Evolutionary conservation across 2,797 vertebrate species (phyloP).

Genomic region (Cryptoblepharus egeriae): DNA sequence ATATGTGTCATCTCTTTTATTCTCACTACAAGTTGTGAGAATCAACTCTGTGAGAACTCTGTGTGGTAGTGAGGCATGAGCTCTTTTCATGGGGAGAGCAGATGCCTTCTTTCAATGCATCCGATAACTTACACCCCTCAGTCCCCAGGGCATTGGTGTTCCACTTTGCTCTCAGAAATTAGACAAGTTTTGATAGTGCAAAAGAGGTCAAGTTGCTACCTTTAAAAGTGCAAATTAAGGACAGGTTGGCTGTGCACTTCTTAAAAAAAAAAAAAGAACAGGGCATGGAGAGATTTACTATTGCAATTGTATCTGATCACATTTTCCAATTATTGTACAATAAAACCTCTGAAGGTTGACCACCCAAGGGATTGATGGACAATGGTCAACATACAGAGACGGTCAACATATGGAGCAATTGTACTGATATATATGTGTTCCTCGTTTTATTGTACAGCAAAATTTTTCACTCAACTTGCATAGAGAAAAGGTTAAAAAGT

Average conservation of each 20-base stretch:
- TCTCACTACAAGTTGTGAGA: background rate
- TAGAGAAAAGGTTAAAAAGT: no score
- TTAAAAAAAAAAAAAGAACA: background rate
- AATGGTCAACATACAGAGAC: no score
- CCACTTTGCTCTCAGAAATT: background rate
- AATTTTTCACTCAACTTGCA: no score
- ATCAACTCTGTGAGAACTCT: no score
- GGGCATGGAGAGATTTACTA: background rate
- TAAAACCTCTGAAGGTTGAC: no score
- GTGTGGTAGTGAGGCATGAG: background rate
- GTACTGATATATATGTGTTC: no score
- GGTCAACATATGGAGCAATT: no score
- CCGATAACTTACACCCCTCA: background rate
- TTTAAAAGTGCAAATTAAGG: background rate
- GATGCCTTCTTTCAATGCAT: background rate
- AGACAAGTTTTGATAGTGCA: background rate
- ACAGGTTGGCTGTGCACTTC: background rate
- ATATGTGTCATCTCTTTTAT: conserved; percentile 8
- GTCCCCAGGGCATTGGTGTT: background rate
- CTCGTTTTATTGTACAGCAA: no score
- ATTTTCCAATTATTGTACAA: background rate
- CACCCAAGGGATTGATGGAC: no score
- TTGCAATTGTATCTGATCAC: no score
- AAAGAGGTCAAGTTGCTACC: no score
- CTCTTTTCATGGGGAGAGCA: background rate